These are phyloP conservation scores for Gyrodactylus bullatarudis DNA, from an alignment of 1,140 invertebrate species.

Conservation along the genomic window DNA sequence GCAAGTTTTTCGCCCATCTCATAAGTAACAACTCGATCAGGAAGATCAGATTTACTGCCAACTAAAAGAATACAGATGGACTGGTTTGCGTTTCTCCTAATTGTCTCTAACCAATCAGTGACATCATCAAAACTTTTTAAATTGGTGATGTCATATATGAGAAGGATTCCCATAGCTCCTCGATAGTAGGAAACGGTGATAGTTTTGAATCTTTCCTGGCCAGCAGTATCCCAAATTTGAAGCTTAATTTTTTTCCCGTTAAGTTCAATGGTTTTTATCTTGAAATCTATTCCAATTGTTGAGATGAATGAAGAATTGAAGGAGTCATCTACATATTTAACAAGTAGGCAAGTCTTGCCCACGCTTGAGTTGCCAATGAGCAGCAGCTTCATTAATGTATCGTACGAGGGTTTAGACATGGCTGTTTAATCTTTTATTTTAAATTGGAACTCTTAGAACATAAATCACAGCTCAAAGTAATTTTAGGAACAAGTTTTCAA, in stretches of 20 bases:
- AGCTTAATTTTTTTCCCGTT: constrained; percentile 68
- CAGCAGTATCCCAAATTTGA: constrained; percentile 21
- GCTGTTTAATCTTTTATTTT: too few species aligned
- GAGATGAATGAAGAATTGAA: constrained; percentile 97
- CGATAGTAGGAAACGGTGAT: constrained; percentile 10
- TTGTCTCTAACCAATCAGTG: constrained; percentile 7
- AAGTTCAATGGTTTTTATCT: constrained; percentile 96
- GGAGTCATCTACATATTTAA: constrained; percentile 93
- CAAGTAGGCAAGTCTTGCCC: constrained; percentile 93
- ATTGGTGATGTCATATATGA: constrained; percentile 9
- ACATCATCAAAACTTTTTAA: constrained; percentile 8
- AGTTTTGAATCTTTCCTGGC: background rate
- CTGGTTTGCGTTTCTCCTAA: constrained; percentile 96
- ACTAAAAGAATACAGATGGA: constrained; percentile 90
- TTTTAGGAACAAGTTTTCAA: too few species aligned
- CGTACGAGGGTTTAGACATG: constrained; percentile 17
- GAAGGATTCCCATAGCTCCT: constrained; percentile 21
- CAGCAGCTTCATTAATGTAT: constrained; percentile 97
- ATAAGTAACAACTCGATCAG: background rate
- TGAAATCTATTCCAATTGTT: constrained; percentile 97
- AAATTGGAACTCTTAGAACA: too few species aligned
- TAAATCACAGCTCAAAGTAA: too few species aligned
- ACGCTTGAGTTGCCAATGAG: constrained; percentile 96
- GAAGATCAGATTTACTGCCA: constrained; percentile 83
- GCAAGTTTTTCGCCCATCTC: background rate